phyloP scores from a whole-genome alignment of 2,888 invertebrate species.

The Blastobasis lacticolella region DNA sequence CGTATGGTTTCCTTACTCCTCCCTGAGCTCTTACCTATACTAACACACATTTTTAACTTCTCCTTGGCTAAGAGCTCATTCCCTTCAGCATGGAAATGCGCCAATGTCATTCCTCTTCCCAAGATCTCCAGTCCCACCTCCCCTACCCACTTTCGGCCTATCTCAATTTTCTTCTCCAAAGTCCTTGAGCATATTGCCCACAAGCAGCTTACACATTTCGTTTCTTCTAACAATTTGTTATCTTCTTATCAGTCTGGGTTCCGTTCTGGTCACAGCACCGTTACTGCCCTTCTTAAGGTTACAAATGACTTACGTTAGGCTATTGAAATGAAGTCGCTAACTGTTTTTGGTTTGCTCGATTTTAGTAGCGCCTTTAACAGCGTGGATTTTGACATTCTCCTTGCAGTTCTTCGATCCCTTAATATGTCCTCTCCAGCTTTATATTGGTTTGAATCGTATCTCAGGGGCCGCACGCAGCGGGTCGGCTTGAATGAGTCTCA shows the following conservation, averaged over 20 bases:
- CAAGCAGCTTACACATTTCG: slow-evolving; percentile 5
- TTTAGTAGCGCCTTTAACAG: no score
- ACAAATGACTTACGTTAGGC: not conserved
- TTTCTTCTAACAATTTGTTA: slow-evolving; percentile 1
- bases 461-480: not conserved
- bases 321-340: no score
- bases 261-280: slow-evolving; percentile 3
- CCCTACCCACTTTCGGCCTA: slow-evolving; percentile 10
- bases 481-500: not conserved
- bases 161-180: slow-evolving; percentile 11
- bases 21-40: slow-evolving; percentile 7
- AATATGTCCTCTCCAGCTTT: no score
- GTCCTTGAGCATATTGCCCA: slow-evolving; percentile 6
- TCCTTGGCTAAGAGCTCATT: slow-evolving; percentile 6
- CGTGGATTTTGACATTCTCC: no score
- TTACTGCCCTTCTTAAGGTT: slow-evolving; percentile 2
- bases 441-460: no score
- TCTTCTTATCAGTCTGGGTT: no score
- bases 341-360: no score
- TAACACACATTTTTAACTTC: slow-evolving; percentile 10
- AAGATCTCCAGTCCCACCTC: slow-evolving; percentile 6
- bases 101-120: slow-evolving; percentile 10
- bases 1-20: slow-evolving; percentile 13
- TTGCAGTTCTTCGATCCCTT: no score
- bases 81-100: slow-evolving; percentile 8